phyloP scores from a whole-genome alignment of 2,888 invertebrate species.

The Tetranychus truncatus region DNA sequence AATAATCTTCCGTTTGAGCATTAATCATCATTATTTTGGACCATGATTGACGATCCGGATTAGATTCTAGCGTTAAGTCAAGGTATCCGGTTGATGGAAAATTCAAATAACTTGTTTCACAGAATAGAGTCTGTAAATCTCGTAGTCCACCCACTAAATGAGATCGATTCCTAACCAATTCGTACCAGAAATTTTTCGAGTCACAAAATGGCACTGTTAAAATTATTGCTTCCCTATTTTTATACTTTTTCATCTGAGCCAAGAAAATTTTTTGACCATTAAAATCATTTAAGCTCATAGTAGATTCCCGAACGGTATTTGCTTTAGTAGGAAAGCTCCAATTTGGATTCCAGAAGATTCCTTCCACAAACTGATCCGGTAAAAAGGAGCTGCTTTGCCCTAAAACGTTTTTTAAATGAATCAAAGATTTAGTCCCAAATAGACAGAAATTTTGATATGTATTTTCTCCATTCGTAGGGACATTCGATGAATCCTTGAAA shows the following conservation, averaged over 20 bases:
- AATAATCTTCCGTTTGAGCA: not conserved
- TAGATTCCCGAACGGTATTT: too few species aligned
- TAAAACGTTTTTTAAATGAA: not conserved
- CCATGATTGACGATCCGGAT: not conserved
- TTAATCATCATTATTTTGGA: not conserved
- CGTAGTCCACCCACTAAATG: conserved; percentile 20
- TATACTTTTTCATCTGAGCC: not conserved
- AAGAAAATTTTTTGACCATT: not conserved
- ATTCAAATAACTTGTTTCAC: conserved; percentile 2
- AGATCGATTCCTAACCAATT: conserved; percentile 13
- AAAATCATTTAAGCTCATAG: too few species aligned
- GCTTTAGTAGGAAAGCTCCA: too few species aligned
- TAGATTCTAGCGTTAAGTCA: conserved; percentile 4
- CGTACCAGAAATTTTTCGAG: conserved; percentile 18
- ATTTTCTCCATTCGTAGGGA: not conserved
- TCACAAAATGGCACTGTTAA: conserved; percentile 7
- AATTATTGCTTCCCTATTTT: conserved; percentile 11
- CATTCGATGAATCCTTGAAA: not conserved
- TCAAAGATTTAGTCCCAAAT: not conserved
- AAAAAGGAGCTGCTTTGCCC: not conserved
- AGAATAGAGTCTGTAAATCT: conserved; percentile 17
- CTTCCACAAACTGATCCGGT: not conserved
- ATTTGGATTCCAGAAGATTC: not conserved
- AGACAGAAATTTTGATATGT: not conserved
- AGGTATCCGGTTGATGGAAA: conserved; percentile 18